Conservation (phyloP, 2,113 vertebrate species). For the Oxyura jamaicensis region DNA sequence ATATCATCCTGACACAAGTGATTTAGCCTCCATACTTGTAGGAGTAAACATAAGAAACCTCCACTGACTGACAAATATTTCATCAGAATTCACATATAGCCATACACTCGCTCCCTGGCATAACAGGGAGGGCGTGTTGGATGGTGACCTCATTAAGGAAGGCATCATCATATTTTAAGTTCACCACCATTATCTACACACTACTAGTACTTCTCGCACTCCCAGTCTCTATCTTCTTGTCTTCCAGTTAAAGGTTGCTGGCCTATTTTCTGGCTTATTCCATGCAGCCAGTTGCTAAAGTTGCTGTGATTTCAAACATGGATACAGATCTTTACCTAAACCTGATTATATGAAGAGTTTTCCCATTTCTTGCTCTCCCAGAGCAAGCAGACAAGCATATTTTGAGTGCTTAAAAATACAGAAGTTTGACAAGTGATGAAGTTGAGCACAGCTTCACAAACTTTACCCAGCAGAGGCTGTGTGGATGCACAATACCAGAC, state of each 20-base stretch:
- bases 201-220: neutral
- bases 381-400: neutral
- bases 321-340: neutral
- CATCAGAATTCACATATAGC: constrained; percentile 18
- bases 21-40: constrained; percentile 69
- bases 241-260: neutral
- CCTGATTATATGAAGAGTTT: neutral
- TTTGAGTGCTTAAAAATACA: neutral
- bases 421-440: neutral
- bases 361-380: neutral
- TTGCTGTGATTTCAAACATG: neutral
- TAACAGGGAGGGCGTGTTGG: neutral
- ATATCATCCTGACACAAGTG: constrained; percentile 71
- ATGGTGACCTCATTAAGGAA: constrained; percentile 11
- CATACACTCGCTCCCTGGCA: neutral
- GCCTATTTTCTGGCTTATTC: neutral
- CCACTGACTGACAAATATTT: constrained; percentile 55
- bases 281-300: rapidly evolving
- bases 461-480: neutral
- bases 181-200: neutral
- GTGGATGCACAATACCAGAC: neutral
- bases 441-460: neutral
- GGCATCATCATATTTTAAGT: neutral
- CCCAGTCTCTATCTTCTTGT: neutral
- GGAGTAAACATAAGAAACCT: constrained; percentile 64